phyloP scores from a whole-genome alignment of 1,140 invertebrate genomes.

The Nephotettix cincticeps region DNA sequence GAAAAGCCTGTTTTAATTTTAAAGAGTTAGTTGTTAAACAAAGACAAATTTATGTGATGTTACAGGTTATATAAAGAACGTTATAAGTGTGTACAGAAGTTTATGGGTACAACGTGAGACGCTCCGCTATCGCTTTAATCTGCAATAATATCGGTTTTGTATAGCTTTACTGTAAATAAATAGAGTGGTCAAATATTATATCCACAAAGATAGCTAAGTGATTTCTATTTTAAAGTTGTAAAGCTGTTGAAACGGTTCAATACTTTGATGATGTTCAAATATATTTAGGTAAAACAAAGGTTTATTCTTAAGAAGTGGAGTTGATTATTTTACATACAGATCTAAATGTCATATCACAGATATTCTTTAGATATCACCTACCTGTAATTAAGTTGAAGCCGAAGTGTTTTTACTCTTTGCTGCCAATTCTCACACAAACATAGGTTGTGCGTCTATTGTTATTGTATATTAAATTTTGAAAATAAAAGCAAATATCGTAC shows the following conservation, averaged over 20 bases:
- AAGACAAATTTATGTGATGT: no score
- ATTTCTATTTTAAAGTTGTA: background rate
- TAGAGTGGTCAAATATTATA: background rate
- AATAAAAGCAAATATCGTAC: constrained; percentile 14
- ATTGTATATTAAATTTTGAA: constrained; percentile 25
- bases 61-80: no score
- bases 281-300: background rate
- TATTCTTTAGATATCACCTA: background rate
- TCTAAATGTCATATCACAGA: constrained; percentile 1
- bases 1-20: no score
- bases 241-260: background rate
- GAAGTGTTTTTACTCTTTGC: background rate
- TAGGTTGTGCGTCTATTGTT: constrained; percentile 23
- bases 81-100: no score
- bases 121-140: background rate
- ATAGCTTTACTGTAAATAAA: constrained; percentile 5
- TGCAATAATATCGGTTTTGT: constrained; percentile 8
- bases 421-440: constrained; percentile 22
- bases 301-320: background rate
- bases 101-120: background rate
- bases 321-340: background rate
- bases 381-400: background rate
- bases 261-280: background rate
- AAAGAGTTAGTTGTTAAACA: no score
- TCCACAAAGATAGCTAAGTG: background rate